Evolutionary conservation across 2,888 invertebrate genomes (phyloP), one percentile per base, ranked within the genome.

Genomic region (Drosophila lutescens): DNA sequence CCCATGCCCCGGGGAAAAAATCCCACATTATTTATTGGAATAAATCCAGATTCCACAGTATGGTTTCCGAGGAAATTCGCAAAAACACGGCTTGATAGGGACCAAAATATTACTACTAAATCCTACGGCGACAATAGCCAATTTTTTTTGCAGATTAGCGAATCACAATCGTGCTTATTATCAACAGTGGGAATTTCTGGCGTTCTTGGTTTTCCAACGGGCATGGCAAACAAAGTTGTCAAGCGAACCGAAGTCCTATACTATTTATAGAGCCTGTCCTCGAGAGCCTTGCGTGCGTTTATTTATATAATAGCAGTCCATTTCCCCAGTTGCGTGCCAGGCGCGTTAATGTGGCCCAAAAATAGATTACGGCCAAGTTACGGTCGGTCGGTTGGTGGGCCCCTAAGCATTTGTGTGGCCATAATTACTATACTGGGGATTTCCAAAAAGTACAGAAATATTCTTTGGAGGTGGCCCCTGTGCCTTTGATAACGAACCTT

Each of bases 361-460:
- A 63, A 63, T 62, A 54, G 63, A 63, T 63, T 66, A 63, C 15
- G 60, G 30, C 54, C 30, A 20, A 40, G 58, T 46, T 30, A 30
- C 13, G 47, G 57, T 7, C 32, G 32, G 12, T 17, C 26, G 26
- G 26, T 30, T 17, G 49, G 47, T 47, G 8, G 49, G 17, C 36
- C 56, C 26, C 32, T 34, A 59, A 49, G 12, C 44, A 32, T 65
- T 68, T 47, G 32, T 32, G 32, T 32, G 46, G 30, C 13, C 23
- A 54, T 67, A 67, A 67, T 67, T 65, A 60, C 51, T 23, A 61
- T 65, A 46, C 60, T 60, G 17, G 81, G 84, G 62, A 81, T 79
- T 82, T 81, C 81, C 84, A 67, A 40, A 50, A n/a, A 57, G 9
- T 30, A 40, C 46, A 53, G 26, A 40, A 40, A 20, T 17, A 47